A percentile compares a stretch with the other conserved stretches of the same genome.
Conservation (phyloP, 2,797 vertebrate genomes). For the Graptemys geographica region DNA sequence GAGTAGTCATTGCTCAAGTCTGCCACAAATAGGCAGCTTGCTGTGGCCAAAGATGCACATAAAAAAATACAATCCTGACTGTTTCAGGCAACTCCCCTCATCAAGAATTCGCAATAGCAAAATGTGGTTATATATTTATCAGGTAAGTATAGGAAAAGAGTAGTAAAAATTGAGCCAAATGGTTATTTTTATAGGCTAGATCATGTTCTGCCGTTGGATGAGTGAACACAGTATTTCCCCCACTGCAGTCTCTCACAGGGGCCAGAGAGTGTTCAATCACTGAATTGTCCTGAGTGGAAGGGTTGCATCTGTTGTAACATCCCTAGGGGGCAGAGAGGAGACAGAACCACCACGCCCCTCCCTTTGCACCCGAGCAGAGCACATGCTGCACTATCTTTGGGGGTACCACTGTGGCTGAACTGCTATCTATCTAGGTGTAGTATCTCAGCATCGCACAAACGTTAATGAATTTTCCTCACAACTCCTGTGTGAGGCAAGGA, state of each 20-base stretch:
- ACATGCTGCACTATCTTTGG: not conserved
- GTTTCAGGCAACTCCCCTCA: fast-evolving
- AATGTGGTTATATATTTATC: not conserved
- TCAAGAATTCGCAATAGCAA: not conserved
- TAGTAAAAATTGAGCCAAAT: not conserved
- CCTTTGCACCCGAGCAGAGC: not conserved
- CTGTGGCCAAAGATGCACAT: not conserved
- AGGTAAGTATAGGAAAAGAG: not conserved
- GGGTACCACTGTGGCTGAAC: not conserved
- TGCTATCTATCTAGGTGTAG: not conserved
- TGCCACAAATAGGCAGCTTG: not conserved
- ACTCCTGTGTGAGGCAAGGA: not conserved
- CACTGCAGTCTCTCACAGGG: not conserved
- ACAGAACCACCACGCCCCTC: not conserved
- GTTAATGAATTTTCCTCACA: conserved; percentile 18
- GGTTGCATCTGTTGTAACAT: not conserved
- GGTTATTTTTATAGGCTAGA: not conserved
- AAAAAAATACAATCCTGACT: not conserved
- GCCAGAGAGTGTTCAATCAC: not conserved
- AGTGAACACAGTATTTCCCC: not conserved
- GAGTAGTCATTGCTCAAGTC: not conserved
- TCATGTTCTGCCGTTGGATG: not conserved
- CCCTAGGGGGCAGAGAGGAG: not conserved
- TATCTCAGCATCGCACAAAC: not conserved
- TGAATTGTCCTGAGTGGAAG: not conserved